phyloP scores from a whole-genome alignment of 2,113 vertebrate species.

The Oncorhynchus masou region DNA sequence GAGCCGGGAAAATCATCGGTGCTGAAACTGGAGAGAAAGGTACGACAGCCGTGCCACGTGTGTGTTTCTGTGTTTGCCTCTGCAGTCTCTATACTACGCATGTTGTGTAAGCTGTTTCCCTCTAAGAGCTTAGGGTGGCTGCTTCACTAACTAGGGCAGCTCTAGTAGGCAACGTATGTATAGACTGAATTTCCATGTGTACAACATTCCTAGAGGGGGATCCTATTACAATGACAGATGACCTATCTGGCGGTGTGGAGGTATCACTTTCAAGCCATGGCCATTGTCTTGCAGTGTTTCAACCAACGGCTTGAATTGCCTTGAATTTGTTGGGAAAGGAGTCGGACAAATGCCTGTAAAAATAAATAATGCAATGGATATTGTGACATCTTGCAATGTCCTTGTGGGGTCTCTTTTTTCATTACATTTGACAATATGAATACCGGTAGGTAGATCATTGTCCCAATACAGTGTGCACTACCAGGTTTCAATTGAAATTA shows the following conservation, averaged over 20 bases:
- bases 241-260: constrained; percentile 43
- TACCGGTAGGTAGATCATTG: neutral
- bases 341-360: constrained; percentile 4
- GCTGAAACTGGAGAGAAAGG: constrained; percentile 94
- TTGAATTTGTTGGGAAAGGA: constrained; percentile 31
- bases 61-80: constrained; percentile 32
- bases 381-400: neutral
- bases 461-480: neutral
- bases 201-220: constrained; percentile 59
- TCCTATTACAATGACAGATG: constrained; percentile 57
- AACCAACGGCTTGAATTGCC: constrained; percentile 49
- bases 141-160: constrained; percentile 51
- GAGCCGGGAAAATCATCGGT: constrained; percentile 96
- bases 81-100: constrained; percentile 40
- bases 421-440: constrained; percentile 2
- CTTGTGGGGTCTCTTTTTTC: neutral
- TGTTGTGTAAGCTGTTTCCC: constrained; percentile 49
- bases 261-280: constrained; percentile 55
- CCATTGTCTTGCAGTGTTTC: constrained; percentile 51
- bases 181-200: constrained; percentile 40
- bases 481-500: too few species aligned
- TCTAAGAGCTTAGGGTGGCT: constrained; percentile 51
- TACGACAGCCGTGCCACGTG: constrained; percentile 73
- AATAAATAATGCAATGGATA: constrained; percentile 6
- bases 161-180: constrained; percentile 31